Percentiles rank a stretch among this genome's conserved stretches.
Evolutionary conservation across 2,888 invertebrate species (phyloP).

Genomic region (Meghimatium bilineatum): DNA sequence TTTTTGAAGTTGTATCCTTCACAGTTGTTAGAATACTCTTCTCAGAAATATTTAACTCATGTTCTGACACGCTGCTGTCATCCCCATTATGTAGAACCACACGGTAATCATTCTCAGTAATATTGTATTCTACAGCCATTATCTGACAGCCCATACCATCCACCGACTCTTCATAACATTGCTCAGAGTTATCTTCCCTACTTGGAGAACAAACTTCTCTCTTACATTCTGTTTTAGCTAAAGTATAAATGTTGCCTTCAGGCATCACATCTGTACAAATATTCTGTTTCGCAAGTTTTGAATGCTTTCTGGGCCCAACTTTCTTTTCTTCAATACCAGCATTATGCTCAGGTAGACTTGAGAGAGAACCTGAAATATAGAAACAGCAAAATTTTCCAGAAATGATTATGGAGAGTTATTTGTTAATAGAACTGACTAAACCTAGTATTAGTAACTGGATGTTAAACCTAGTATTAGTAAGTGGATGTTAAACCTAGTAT

Average conservation of each 20-base stretch:
- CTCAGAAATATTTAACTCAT: neutral
- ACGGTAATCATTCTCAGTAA: slow-evolving; percentile 1
- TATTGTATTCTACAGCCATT: slow-evolving; percentile 5
- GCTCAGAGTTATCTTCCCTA: neutral
- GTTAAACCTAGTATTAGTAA: too few relatives aligned
- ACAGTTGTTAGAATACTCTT: neutral
- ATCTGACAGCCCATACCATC: neutral
- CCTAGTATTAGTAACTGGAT: too few relatives aligned
- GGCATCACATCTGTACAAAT: neutral
- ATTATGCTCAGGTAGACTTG: too few relatives aligned
- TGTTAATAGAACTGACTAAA: too few relatives aligned
- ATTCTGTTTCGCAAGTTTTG: neutral
- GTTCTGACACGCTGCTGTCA: neutral
- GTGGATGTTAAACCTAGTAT: too few relatives aligned
- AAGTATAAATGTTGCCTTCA: neutral
- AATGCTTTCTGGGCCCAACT: neutral
- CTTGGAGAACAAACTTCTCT: neutral
- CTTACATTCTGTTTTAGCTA: neutral
- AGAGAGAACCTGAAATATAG: neutral
- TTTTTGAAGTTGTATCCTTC: neutral
- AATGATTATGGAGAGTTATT: too few relatives aligned
- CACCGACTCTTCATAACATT: neutral
- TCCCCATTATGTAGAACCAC: slow-evolving; percentile 10
- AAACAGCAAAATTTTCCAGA: neutral
- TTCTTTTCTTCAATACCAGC: too few relatives aligned